Conservation (phyloP, 2,888 invertebrate species). For the Choreutis nemorana region DNA sequence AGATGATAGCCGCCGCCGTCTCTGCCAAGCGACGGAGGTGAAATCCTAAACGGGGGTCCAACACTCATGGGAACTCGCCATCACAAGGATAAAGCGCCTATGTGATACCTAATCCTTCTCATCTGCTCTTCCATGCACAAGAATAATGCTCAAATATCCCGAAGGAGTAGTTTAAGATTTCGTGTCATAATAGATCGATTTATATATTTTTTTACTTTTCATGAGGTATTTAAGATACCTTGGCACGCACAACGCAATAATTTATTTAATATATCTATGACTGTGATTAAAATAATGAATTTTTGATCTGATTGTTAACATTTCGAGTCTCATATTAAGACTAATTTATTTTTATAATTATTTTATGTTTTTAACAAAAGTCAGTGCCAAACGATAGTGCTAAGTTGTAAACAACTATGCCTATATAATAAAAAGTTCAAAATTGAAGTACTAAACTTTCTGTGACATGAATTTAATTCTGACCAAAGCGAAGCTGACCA, state of each 20-base stretch:
- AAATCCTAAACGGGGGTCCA: constrained; percentile 31
- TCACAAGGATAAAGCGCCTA: constrained; percentile 40
- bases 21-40: constrained; percentile 78
- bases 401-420: constrained; percentile 57
- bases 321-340: constrained; percentile 38
- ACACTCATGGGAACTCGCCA: constrained; percentile 28
- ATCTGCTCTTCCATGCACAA: constrained; percentile 58
- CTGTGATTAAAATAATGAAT: constrained; percentile 57
- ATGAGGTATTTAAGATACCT: constrained; percentile 42
- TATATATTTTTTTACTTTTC: constrained; percentile 36
- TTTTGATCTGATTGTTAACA: constrained; percentile 35
- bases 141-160: constrained; percentile 62
- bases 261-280: constrained; percentile 45
- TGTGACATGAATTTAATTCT: constrained; percentile 25
- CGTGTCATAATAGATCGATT: constrained; percentile 60
- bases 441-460: constrained; percentile 38
- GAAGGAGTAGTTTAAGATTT: constrained; percentile 61
- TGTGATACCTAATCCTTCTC: constrained; percentile 49
- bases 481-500: constrained; percentile 47
- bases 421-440: constrained; percentile 48
- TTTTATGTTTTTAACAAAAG: constrained; percentile 40
- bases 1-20: constrained; percentile 87
- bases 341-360: constrained; percentile 33
- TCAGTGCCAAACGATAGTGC: constrained; percentile 63
- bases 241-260: constrained; percentile 50